phyloP scores from a whole-genome alignment of 1,140 invertebrate species.

The Leptopilina clavipes region DNA sequence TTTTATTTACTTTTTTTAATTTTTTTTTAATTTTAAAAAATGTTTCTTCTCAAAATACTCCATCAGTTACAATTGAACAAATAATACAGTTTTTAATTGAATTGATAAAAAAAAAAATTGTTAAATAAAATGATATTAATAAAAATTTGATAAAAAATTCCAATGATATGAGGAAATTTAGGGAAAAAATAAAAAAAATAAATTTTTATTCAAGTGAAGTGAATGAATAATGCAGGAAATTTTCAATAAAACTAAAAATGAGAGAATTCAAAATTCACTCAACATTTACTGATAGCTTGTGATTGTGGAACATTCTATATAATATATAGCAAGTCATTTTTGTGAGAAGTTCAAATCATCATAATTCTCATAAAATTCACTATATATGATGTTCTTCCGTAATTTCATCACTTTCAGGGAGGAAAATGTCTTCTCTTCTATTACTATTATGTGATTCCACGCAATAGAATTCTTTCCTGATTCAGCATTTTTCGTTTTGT shows the following conservation, averaged over 20 bases:
- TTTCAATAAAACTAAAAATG: not conserved
- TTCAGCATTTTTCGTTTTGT: constrained; percentile 1
- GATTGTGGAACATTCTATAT: not conserved
- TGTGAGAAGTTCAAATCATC: not conserved
- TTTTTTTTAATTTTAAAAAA: too few relatives aligned
- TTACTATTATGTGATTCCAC: constrained; percentile 4
- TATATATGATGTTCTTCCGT: not conserved
- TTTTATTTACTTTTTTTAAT: too few relatives aligned
- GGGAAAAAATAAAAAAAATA: not conserved
- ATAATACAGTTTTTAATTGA: too few relatives aligned
- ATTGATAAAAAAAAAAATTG: too few relatives aligned
- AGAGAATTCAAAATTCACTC: not conserved
- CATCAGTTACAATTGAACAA: too few relatives aligned
- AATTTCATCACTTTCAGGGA: constrained; percentile 2
- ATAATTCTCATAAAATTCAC: constrained; percentile 3
- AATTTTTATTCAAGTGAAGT: not conserved
- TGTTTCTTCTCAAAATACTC: too few relatives aligned
- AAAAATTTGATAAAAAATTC: too few relatives aligned
- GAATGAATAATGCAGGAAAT: not conserved
- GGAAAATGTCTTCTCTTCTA: not conserved
- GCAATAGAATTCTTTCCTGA: constrained; percentile 17
- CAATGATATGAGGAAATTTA: too few relatives aligned
- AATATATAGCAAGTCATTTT: not conserved
- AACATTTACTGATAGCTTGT: not conserved
- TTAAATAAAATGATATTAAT: too few relatives aligned